phyloP scores from a whole-genome alignment of 1,140 invertebrate genomes.

The Nasonia vitripennis region DNA sequence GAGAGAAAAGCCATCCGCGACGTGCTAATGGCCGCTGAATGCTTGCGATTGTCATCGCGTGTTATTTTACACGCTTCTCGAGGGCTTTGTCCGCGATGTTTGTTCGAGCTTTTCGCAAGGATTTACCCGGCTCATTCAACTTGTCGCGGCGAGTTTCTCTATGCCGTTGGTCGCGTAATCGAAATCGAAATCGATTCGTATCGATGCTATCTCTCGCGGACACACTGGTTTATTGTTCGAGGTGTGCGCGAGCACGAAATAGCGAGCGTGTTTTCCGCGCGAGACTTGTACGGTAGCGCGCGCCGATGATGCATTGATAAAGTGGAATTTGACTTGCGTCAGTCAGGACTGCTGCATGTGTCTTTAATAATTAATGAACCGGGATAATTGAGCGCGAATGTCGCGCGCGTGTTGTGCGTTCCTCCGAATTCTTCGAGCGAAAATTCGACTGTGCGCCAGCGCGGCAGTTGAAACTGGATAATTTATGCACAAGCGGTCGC shows the following conservation, averaged over 20 bases:
- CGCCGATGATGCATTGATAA: neutral
- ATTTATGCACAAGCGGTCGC: neutral
- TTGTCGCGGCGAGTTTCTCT: neutral
- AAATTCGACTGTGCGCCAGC: neutral
- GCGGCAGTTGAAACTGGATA: neutral
- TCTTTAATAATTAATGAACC: neutral
- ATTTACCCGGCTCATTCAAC: neutral
- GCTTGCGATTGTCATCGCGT: neutral
- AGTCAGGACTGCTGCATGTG: neutral
- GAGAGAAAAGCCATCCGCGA: neutral
- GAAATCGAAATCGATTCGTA: constrained; percentile 13
- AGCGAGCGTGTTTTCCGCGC: neutral
- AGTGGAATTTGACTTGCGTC: neutral
- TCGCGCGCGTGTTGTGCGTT: neutral
- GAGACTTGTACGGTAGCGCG: too few relatives aligned
- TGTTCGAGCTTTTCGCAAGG: neutral
- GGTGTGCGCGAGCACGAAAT: neutral
- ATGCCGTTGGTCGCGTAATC: neutral
- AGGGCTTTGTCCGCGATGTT: neutral
- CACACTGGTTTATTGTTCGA: neutral
- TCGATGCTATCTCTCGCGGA: neutral
- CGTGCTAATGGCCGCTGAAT: constrained; percentile 21
- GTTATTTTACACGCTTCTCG: neutral
- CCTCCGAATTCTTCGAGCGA: neutral
- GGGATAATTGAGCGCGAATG: neutral